phyloP scores from a whole-genome alignment of 2,888 invertebrate genomes.

The Cabera pusaria region DNA sequence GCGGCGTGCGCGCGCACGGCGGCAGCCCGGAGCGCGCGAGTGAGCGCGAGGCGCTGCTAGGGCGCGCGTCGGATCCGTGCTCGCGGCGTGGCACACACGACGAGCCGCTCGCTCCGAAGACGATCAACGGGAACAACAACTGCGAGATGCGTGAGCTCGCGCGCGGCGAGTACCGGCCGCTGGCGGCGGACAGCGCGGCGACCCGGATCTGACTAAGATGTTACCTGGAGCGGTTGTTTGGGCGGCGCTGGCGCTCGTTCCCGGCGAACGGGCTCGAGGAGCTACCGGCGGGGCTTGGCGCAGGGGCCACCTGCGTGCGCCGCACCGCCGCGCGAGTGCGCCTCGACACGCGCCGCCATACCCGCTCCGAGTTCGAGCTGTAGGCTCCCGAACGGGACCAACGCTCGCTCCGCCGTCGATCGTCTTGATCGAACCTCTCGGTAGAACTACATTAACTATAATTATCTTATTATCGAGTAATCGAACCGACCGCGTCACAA shows the following conservation, averaged over 20 bases:
- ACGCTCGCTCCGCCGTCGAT: constrained; percentile 49
- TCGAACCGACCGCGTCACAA: constrained; percentile 6
- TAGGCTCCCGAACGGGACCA: constrained; percentile 42
- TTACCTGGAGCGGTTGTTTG: constrained; percentile 89
- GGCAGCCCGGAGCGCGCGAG: constrained; percentile 81
- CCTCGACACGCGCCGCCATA: constrained; percentile 74
- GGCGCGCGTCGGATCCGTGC: constrained; percentile 74
- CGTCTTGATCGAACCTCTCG: constrained; percentile 44
- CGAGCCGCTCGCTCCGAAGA: constrained; percentile 83
- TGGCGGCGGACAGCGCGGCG: constrained; percentile 78
- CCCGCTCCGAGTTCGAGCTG: constrained; percentile 79
- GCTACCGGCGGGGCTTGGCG: constrained; percentile 57
- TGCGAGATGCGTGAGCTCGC: constrained; percentile 90
- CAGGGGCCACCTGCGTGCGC: constrained; percentile 68
- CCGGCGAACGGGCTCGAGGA: constrained; percentile 72
- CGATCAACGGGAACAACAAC: constrained; percentile 89
- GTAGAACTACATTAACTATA: constrained; percentile 43
- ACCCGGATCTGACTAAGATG: constrained; percentile 90
- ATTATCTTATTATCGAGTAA: constrained; percentile 6
- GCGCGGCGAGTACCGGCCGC: constrained; percentile 76
- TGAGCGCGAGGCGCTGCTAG: constrained; percentile 84
- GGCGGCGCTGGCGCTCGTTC: constrained; percentile 81
- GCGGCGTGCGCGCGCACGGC: constrained; percentile 82
- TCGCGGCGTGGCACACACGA: constrained; percentile 69
- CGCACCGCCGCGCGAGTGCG: constrained; percentile 64